A percentile compares a stretch with the other conserved stretches of the same genome.
Evolutionary conservation across 1,140 invertebrate genomes (phyloP).

Genomic region (Hycleus cichorii): DNA sequence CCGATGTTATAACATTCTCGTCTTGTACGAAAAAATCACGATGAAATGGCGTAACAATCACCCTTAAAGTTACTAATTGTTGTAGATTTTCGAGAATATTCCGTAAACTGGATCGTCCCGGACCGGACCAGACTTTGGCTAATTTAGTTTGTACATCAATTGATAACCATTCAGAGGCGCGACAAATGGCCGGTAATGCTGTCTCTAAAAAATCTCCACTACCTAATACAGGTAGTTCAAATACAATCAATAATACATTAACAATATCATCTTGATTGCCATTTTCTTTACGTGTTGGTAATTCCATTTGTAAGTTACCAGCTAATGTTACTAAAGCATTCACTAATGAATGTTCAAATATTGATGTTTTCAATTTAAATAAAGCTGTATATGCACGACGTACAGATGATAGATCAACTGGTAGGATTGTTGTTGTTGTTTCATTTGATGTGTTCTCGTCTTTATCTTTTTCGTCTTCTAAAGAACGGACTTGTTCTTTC

Average conservation of each 20-base stretch:
- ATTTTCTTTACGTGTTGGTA: slow-evolving; percentile 53
- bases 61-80: slow-evolving; percentile 75
- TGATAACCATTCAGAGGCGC: slow-evolving; percentile 65
- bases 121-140: slow-evolving; percentile 68
- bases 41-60: slow-evolving; percentile 69
- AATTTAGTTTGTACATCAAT: slow-evolving; percentile 72
- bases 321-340: slow-evolving; percentile 69
- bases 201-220: slow-evolving; percentile 74
- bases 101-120: slow-evolving; percentile 61
- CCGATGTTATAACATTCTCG: slow-evolving; percentile 68
- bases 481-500: slow-evolving; percentile 59
- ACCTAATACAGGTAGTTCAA: slow-evolving; percentile 77
- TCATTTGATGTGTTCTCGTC: slow-evolving; percentile 62
- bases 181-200: slow-evolving; percentile 73
- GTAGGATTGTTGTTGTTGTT: slow-evolving; percentile 19
- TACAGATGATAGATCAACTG: slow-evolving; percentile 52
- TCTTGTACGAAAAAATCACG: slow-evolving; percentile 74
- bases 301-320: slow-evolving; percentile 64
- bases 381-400: slow-evolving; percentile 56
- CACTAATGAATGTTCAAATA: slow-evolving; percentile 67
- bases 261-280: slow-evolving; percentile 49
- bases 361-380: slow-evolving; percentile 40
- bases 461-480: slow-evolving; percentile 76
- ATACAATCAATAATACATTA: slow-evolving; percentile 79
- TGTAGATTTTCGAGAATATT: slow-evolving; percentile 73